Conservation (phyloP, 2,888 invertebrate genomes). For the Blastobasis lacticolella region DNA sequence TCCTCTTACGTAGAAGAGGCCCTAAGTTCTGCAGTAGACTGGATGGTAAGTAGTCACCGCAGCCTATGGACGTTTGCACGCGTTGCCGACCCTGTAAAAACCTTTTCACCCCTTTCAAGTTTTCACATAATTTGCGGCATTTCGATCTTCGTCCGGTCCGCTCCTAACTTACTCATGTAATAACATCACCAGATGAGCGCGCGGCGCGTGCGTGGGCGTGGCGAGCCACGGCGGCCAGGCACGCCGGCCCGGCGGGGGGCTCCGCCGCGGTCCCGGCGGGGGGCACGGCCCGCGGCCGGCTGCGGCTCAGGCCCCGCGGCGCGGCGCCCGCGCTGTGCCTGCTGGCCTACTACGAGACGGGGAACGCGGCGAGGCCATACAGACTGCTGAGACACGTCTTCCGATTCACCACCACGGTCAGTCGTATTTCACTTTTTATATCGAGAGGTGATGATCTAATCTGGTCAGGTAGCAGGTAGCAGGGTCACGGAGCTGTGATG, state of each 20-base stretch:
- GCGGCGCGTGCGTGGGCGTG: conserved; percentile 37
- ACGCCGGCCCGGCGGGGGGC: conserved; percentile 20
- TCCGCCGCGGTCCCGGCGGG: conserved; percentile 19
- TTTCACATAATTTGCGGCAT: too few relatives aligned
- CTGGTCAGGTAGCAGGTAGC: too few relatives aligned
- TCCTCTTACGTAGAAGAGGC: too few relatives aligned
- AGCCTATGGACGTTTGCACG: too few relatives aligned
- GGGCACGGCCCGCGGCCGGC: conserved; percentile 22
- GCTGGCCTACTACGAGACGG: conserved; percentile 56
- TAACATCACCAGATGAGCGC: conserved; percentile 43
- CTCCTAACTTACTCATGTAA: too few relatives aligned
- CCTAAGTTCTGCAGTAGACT: too few relatives aligned
- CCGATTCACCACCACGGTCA: conserved; percentile 39
- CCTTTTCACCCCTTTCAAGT: too few relatives aligned
- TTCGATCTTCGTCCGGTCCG: too few relatives aligned
- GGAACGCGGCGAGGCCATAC: conserved; percentile 26
- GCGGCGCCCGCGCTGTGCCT: conserved; percentile 31
- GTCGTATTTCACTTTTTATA: conserved; percentile 11
- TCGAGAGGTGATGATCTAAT: too few relatives aligned
- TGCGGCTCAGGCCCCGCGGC: conserved; percentile 42
- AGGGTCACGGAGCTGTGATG: too few relatives aligned
- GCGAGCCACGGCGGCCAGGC: conserved; percentile 31
- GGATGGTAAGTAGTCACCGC: too few relatives aligned
- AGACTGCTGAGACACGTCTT: conserved; percentile 55
- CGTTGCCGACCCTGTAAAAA: too few relatives aligned